Evolutionary conservation across 2,797 vertebrate genomes (phyloP).

Genomic region (Echeneis naucrates): DNA sequence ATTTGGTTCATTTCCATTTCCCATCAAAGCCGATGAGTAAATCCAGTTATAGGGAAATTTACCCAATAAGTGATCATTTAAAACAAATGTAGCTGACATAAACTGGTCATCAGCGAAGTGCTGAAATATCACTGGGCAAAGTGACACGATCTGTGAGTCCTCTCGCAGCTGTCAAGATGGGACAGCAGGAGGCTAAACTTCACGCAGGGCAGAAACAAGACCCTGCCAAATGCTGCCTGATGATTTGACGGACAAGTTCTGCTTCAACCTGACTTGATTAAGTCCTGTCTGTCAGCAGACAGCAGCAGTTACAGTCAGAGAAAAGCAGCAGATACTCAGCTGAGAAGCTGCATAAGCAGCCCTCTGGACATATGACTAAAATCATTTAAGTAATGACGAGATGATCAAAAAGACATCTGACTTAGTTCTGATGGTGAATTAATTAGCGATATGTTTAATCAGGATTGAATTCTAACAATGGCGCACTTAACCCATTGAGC

Average conservation of each 20-base stretch:
- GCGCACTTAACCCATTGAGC: too few relatives aligned
- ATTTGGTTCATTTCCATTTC: background rate
- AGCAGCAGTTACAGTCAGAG: background rate
- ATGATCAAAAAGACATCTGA: too few relatives aligned
- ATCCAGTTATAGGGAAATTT: background rate
- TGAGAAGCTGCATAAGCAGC: background rate
- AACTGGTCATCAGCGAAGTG: background rate
- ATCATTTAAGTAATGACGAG: background rate
- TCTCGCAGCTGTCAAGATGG: constrained; percentile 1
- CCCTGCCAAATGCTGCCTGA: constrained; percentile 2
- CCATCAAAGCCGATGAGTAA: background rate
- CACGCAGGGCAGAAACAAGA: constrained; percentile 31
- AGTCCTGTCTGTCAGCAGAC: constrained; percentile 2
- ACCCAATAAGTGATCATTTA: too few relatives aligned
- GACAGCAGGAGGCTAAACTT: constrained; percentile 13
- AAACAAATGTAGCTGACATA: background rate
- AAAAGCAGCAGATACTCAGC: background rate
- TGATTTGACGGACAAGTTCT: constrained; percentile 19
- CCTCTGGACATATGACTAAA: background rate
- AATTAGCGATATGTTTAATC: too few relatives aligned
- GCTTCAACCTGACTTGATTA: constrained; percentile 7
- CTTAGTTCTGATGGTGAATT: too few relatives aligned
- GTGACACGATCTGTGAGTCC: constrained; percentile 3
- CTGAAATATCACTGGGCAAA: background rate
- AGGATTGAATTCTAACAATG: too few relatives aligned